Conservation (phyloP, 2,797 vertebrate genomes). For the Cryptoprocta ferox region DNA sequence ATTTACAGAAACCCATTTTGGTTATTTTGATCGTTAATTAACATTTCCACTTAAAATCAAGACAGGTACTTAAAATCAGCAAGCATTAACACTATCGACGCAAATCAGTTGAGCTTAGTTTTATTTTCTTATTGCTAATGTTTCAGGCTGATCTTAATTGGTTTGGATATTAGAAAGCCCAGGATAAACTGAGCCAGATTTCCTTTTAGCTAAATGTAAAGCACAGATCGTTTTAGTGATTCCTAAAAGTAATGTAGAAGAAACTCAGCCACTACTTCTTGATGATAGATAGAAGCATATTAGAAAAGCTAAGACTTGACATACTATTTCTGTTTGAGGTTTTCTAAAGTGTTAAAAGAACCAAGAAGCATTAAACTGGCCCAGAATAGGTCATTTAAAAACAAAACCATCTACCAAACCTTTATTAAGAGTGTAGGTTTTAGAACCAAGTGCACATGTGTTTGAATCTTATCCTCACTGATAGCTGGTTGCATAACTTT, state of each 20-base stretch:
- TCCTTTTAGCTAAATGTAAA: not conserved
- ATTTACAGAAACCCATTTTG: not conserved
- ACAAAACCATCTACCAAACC: not conserved
- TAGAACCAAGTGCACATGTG: not conserved
- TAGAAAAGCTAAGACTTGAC: not conserved
- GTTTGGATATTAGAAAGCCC: slow-evolving; percentile 12
- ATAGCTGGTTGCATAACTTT: not conserved
- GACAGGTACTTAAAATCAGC: not conserved
- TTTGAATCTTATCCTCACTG: not conserved
- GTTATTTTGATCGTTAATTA: slow-evolving; percentile 31
- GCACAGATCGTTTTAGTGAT: not conserved
- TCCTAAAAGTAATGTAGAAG: not conserved
- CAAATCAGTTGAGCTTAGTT: not conserved
- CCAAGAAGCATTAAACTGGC: not conserved
- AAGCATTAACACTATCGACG: not conserved
- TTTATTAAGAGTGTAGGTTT: not conserved
- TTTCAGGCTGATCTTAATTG: not conserved
- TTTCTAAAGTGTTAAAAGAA: not conserved
- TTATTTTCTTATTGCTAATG: not conserved
- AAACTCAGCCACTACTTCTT: not conserved
- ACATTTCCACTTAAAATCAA: not conserved
- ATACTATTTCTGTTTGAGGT: not conserved
- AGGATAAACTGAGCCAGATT: not conserved
- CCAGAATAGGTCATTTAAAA: not conserved
- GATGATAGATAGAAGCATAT: not conserved